Conservation (phyloP, 2,113 vertebrate species). For the Chaetorhynchus papuensis region DNA sequence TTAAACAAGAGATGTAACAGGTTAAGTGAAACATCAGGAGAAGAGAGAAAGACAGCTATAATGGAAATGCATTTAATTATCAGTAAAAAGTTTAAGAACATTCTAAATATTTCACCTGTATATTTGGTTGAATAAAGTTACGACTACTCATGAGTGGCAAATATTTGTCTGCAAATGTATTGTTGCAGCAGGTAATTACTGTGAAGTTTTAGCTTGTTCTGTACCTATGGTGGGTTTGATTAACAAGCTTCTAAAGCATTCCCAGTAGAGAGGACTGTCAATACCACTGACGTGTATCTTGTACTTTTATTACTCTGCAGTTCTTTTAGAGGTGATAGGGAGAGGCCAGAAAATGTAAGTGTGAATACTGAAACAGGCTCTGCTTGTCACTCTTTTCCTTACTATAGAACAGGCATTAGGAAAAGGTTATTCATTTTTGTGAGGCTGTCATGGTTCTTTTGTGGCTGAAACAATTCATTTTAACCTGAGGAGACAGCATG, state of each 20-base stretch:
- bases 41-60: neutral
- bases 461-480: neutral
- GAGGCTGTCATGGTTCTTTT: neutral
- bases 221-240: neutral
- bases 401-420: neutral
- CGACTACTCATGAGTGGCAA: neutral
- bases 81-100: neutral
- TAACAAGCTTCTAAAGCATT: neutral
- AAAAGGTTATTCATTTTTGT: neutral
- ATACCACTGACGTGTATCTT: accelerated
- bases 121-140: neutral
- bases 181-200: neutral
- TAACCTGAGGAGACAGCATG: neutral
- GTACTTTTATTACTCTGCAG: neutral
- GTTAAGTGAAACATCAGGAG: neutral
- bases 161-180: neutral
- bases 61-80: neutral
- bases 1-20: neutral
- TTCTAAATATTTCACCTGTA: neutral
- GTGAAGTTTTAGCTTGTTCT: neutral
- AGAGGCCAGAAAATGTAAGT: neutral
- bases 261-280: neutral
- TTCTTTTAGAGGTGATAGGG: neutral
- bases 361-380: neutral
- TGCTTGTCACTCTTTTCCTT: neutral